Conservation (phyloP, 2,888 invertebrate genomes). For the Caradrina kadenii region DNA sequence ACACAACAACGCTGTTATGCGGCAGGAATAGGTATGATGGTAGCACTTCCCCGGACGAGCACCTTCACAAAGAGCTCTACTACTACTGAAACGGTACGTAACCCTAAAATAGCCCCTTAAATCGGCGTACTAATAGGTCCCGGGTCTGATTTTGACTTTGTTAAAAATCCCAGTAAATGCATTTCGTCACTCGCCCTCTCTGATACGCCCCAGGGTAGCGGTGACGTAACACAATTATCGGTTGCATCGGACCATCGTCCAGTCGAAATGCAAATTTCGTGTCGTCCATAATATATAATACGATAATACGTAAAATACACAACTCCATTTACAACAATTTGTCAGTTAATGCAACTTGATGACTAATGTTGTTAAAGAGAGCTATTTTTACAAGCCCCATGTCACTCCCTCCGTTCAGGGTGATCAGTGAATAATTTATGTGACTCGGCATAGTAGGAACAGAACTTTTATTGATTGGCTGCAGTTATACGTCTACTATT, state of each 20-base stretch:
- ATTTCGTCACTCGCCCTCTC: conserved; percentile 23
- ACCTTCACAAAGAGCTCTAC: no score
- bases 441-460: not conserved
- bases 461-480: conserved; percentile 31
- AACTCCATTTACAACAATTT: conserved; percentile 2
- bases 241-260: conserved; percentile 3
- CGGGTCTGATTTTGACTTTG: conserved; percentile 12
- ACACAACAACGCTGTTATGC: no score
- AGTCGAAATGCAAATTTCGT: conserved; percentile 18
- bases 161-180: conserved; percentile 42
- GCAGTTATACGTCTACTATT: not conserved
- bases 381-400: not conserved
- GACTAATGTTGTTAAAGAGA: not conserved
- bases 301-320: not conserved
- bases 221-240: conserved; percentile 36
- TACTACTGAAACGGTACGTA: no score
- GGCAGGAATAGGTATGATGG: no score
- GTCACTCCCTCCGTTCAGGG: not conserved
- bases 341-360: not conserved
- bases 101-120: conserved; percentile 9
- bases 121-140: not conserved
- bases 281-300: no score
- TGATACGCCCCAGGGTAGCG: conserved; percentile 11
- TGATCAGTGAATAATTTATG: conserved; percentile 29
- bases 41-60: no score